These are phyloP conservation scores for Pseudococcus jackbeardsleyi DNA, from an alignment of 2,888 invertebrate genomes.

Conservation along the genomic window DNA sequence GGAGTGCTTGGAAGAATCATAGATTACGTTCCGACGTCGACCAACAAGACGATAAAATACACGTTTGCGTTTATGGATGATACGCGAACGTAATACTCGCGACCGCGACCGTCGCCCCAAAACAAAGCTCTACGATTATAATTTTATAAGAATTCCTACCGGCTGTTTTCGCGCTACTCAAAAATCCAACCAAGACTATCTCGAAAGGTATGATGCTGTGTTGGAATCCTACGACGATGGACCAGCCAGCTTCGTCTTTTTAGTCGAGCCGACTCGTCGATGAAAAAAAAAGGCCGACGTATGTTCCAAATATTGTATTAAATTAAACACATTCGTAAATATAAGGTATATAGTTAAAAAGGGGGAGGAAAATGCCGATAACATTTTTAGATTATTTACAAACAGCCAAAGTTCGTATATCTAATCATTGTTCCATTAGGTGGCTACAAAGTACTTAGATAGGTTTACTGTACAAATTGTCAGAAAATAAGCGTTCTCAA, in stretches of 20 bases:
- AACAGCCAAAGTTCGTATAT: slow-evolving; percentile 30
- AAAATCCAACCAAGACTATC: background rate
- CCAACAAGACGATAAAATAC: no score
- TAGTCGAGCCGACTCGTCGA: background rate
- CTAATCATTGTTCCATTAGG: background rate
- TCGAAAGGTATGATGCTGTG: background rate
- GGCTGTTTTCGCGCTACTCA: slow-evolving; percentile 11
- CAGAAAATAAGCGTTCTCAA: slow-evolving; percentile 25
- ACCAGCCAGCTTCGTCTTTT: background rate
- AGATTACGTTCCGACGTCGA: slow-evolving; percentile 53
- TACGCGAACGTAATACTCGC: background rate
- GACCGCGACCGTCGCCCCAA: background rate
- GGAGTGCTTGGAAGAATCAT: slow-evolving; percentile 52
- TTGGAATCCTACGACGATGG: background rate
- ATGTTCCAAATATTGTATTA: background rate
- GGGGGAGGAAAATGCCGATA: background rate
- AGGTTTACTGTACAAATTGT: slow-evolving; percentile 16
- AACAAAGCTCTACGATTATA: slow-evolving; percentile 50
- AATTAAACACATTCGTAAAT: background rate
- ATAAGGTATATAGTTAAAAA: background rate
- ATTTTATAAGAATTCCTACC: slow-evolving; percentile 59
- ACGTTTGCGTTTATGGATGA: background rate
- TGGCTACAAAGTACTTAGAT: background rate
- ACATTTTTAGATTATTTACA: slow-evolving; percentile 21
- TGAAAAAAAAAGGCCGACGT: background rate